These are phyloP conservation scores for Drosophila mulleri DNA, from an alignment of 2,888 invertebrate species.

Conservation along the genomic window DNA sequence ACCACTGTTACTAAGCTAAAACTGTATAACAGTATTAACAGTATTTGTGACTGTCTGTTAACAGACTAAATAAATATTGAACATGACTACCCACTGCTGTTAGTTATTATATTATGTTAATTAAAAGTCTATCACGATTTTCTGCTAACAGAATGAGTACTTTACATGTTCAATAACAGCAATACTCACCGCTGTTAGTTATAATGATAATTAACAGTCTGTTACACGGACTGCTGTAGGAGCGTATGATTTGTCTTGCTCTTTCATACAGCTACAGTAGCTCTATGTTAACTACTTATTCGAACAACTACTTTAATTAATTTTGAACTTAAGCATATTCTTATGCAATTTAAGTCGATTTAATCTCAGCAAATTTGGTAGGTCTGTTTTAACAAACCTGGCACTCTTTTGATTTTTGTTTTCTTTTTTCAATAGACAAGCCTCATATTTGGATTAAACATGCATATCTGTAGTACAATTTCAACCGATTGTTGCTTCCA, in stretches of 20 bases:
- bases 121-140: too few species aligned
- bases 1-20: too few species aligned
- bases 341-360: background rate
- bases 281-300: background rate
- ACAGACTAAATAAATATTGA: too few species aligned
- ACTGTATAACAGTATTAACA: too few species aligned
- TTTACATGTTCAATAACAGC: too few species aligned
- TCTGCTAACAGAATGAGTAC: too few species aligned
- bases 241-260: too few species aligned
- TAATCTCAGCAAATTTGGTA: too few species aligned
- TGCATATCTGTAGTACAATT: background rate
- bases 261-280: background rate
- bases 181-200: background rate
- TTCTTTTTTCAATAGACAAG: background rate
- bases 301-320: background rate
- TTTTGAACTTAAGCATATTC: background rate
- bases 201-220: background rate
- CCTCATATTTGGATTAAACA: background rate
- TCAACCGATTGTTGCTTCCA: constrained; percentile 14
- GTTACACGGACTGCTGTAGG: background rate
- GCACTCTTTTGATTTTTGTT: too few species aligned
- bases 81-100: background rate
- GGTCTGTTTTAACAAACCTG: too few species aligned
- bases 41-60: too few species aligned
- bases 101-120: background rate